Base-by-base conservation (phyloP, 2,797 vertebrate species). In the Acipenser ruthenus region DNA sequence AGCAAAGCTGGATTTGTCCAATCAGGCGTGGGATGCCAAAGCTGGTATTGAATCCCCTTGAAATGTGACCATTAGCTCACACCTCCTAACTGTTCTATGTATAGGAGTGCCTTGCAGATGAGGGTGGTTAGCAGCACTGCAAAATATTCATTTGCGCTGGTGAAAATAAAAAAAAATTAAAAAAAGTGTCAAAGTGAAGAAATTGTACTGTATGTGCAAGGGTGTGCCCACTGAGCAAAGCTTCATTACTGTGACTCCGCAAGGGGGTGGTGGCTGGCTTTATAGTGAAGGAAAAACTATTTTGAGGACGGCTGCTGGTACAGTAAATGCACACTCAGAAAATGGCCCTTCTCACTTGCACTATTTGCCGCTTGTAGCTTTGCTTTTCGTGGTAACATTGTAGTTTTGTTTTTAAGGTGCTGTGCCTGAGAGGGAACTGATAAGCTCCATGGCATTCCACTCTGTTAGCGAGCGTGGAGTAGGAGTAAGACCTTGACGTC, bases 91-190 rank as follows among this genome's bases (percentile, higher is more conserved):
- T 70, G 55, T 50, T 67, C 48, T 37, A 72, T 52, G 65, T 65
- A 72, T 59, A 68, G 65, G 49, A 50, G 49, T 70, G 70, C 67
- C 67, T 15, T 76, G 70, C 64, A 71, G 70, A 64, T 66, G 55
- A 65, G 69, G 10, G 12, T 73, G 0, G 64, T n/a, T 49, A 8
- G 23, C 23, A 37, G 23, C 23, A 37, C 23, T 37, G 23, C 23
- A 37, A 37, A 37, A 37, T 37, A 37, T 37, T 37, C 2, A 3
- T 37, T 37, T 48, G 18, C 49, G 10, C n/a, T 9, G 48, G 9
- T 55, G 13, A 47, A 49, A 23, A 37, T 49, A 11, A 51, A n/a
- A 9, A 66, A 51, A 15, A 47, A 48, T 37, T 10, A 66, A 51
- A 23, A 63, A 51, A 37, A 48, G 49, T 60, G 49, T 59, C 53